Evolutionary conservation across 2,113 vertebrate genomes (phyloP), one percentile per base, ranked within the genome.

Genomic region (Dicentrarchus labrax): DNA sequence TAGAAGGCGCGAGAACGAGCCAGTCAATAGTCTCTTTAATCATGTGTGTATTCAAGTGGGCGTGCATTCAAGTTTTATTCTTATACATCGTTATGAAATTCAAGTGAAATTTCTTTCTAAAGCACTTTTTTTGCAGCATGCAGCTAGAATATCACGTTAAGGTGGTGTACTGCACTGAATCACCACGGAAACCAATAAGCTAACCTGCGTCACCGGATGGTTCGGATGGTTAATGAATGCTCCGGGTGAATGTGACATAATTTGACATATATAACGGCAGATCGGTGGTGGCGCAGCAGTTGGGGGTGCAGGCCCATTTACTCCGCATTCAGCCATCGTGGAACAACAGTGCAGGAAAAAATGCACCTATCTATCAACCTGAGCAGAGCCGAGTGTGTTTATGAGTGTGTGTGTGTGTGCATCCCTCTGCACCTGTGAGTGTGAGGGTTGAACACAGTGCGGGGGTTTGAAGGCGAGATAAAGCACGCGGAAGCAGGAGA

Each of bases 221-320:
- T 69, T 81, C 19, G 62, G 72, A 68, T 85, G 85, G 72, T 87
- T 86, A 86, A 92, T 81, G 86, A 82, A 72, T 21, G 17, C 30
- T 78, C 45, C 61, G 47, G 80, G 84, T 81, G 82, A 72, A 80
- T 65, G 89, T 85, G 90, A 83, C 89, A 80, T 76, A 50, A 84
- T 45, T 84, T 48, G 75, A 82, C 80, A 70, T 41, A 36, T 47
- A 73, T 78, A 89, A 86, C 8, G 66, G 48, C 53, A 16, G 69
- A 80, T 51, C 80, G 38, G 68, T 6, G 56, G 78, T 0, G 81
- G 78, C 16, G 3, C 71, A 53, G 86, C 75, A 70, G 80, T 54
- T 11, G 2, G 22, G 45, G 48, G 50, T 16, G 57, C 48, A 9
- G 89, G 78, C 66, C 90, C 88, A 92, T 92, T 92, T 86, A 38